These are phyloP conservation scores for Sicus ferrugineus DNA, from an alignment of 2,888 invertebrate genomes.

Conservation along the genomic window DNA sequence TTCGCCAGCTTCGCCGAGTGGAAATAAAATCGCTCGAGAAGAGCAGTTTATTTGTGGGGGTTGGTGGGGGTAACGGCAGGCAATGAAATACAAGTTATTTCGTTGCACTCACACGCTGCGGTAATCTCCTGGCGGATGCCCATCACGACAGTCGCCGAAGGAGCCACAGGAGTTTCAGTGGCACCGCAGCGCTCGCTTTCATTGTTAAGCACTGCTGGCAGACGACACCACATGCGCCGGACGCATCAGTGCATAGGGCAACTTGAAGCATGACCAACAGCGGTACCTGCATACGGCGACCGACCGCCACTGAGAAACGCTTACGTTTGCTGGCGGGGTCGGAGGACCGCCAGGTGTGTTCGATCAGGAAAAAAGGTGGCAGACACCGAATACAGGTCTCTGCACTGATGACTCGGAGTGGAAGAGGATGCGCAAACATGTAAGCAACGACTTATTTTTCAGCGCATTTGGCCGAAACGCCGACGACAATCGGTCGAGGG, in stretches of 20 bases:
- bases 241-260: conserved; percentile 23
- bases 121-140: neutral
- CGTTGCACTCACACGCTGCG: neutral
- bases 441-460: too few relatives aligned
- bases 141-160: neutral
- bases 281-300: neutral
- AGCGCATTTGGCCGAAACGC: too few relatives aligned
- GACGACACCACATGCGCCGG: conserved; percentile 19
- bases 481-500: too few relatives aligned
- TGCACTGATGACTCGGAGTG: neutral
- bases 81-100: conserved; percentile 14
- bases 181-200: conserved; percentile 9
- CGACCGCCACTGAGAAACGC: neutral
- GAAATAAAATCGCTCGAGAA: conserved; percentile 6
- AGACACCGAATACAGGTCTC: neutral
- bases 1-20: too few relatives aligned
- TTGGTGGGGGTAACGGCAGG: neutral
- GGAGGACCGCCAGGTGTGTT: neutral
- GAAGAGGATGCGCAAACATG: too few relatives aligned
- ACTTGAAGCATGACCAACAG: conserved; percentile 10
- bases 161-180: neutral
- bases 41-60: conserved; percentile 13
- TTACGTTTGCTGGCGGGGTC: conserved; percentile 3
- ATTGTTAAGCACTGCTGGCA: conserved; percentile 23
- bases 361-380: too few relatives aligned